Base-by-base conservation (phyloP, 2,113 vertebrate genomes). In the Coptodon rendalli region DNA sequence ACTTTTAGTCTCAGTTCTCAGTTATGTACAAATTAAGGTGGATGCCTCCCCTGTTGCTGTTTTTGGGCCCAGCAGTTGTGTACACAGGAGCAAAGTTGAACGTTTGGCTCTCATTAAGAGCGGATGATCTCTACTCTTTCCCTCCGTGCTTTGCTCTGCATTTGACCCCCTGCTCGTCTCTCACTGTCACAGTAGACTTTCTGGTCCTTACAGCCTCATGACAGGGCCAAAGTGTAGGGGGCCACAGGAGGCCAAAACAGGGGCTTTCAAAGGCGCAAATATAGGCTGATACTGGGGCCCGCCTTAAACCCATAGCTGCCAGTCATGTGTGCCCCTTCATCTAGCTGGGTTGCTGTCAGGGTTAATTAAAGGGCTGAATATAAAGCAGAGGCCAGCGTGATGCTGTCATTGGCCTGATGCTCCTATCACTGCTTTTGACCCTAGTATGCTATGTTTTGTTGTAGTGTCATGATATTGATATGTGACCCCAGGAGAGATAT, bases 311-410 rank as follows among this genome's bases (percentile, higher is more conserved):
- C 22, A 22, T 36, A 43, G 82, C 87, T 86, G 61, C 66, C 66
- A 71, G 85, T 91, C 84, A 90, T 94, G 90, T 85, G 83, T 92
- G 86, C 61, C 89, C 90, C 85, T 71, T 86, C 45, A 88, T 92
- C 90, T 87, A 92, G 68, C 17, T 84, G 85, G 86, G 63, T 85
- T 88, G 87, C 93, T 90, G 91, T 95, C 94, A 94, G 80, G 89
- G 90, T 92, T 91, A 95, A 95, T 96, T 96, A 95, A 79, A 84
- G 86, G 63, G 82, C 88, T 94, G 95, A 96, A 96, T 95, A 93
- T 90, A 88, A 91, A 95, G 89, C 80, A 82, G 16, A 61, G 84
- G 85, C 73, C 82, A 91, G 79, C 73, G 48, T 76, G 56, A 71
- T 78, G 88, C 82, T 50, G 81, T 83, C 84, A 86, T 22, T 92